Evolutionary conservation across 2,888 invertebrate species (phyloP).

Genomic region (Acronicta aceris): DNA sequence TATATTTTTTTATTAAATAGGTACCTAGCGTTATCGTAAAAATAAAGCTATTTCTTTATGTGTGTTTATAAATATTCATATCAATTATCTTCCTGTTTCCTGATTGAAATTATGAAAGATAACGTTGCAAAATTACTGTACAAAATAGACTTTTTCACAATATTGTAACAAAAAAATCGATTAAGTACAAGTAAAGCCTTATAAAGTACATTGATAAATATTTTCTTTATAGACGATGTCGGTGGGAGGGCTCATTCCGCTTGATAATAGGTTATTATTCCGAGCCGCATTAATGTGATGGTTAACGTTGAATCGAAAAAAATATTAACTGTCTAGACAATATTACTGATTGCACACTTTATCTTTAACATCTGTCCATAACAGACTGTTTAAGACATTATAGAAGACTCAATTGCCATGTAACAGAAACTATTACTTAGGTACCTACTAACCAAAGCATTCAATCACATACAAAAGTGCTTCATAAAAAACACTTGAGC

Average conservation of each 20-base stretch:
- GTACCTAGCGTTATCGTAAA: no score
- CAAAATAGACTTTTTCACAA: slow-evolving; percentile 33
- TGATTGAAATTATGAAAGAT: neutral
- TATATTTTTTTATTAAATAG: no score
- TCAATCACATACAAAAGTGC: slow-evolving; percentile 7
- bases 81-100: no score
- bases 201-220: slow-evolving; percentile 46
- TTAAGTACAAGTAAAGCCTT: slow-evolving; percentile 40
- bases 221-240: slow-evolving; percentile 46
- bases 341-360: slow-evolving; percentile 26
- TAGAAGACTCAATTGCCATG: slow-evolving; percentile 5
- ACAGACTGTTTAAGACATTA: neutral
- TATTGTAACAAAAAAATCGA: slow-evolving; percentile 42
- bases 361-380: slow-evolving; percentile 21
- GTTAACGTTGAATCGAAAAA: slow-evolving; percentile 42
- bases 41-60: no score
- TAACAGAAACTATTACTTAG: neutral
- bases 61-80: no score
- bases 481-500: neutral
- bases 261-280: slow-evolving; percentile 56
- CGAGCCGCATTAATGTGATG: slow-evolving; percentile 47
- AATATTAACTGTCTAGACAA: slow-evolving; percentile 31
- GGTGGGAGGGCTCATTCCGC: slow-evolving; percentile 48
- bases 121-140: slow-evolving; percentile 10
- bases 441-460: neutral